phyloP scores from a whole-genome alignment of 2,888 invertebrate species.

The Ophion slaviceki region DNA sequence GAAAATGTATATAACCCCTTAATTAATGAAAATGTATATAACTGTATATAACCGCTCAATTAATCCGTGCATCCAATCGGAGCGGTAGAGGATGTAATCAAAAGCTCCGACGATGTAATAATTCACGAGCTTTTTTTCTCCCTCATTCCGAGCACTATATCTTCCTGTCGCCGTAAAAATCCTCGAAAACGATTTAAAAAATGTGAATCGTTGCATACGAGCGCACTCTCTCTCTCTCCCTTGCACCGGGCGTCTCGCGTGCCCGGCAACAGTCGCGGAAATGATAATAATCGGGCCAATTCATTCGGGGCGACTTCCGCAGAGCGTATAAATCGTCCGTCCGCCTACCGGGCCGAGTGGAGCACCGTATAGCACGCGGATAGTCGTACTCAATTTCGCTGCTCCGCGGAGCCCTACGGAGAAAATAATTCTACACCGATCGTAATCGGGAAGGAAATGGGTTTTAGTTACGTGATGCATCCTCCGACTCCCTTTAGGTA shows the following conservation, averaged over 20 bases:
- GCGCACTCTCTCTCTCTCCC: constrained; percentile 7
- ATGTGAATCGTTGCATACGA: constrained; percentile 4
- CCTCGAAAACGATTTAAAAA: background rate
- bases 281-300: constrained; percentile 65
- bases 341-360: constrained; percentile 44
- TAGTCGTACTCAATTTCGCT: constrained; percentile 28
- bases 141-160: background rate
- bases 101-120: constrained; percentile 1
- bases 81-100: background rate
- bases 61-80: background rate
- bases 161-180: background rate
- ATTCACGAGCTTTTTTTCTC: background rate
- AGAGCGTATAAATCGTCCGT: constrained; percentile 61
- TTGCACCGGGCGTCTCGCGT: constrained; percentile 55
- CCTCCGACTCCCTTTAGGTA: background rate
- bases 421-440: constrained; percentile 15
- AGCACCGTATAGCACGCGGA: constrained; percentile 18
- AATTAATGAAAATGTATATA: too few species aligned
- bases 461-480: background rate
- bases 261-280: constrained; percentile 63
- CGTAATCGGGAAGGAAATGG: background rate
- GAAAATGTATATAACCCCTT: too few species aligned
- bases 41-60: background rate
- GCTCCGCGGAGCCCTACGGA: background rate
- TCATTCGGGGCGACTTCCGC: constrained; percentile 59